Conservation (phyloP, 2,888 invertebrate genomes). For the Agonopterix heracliana region DNA sequence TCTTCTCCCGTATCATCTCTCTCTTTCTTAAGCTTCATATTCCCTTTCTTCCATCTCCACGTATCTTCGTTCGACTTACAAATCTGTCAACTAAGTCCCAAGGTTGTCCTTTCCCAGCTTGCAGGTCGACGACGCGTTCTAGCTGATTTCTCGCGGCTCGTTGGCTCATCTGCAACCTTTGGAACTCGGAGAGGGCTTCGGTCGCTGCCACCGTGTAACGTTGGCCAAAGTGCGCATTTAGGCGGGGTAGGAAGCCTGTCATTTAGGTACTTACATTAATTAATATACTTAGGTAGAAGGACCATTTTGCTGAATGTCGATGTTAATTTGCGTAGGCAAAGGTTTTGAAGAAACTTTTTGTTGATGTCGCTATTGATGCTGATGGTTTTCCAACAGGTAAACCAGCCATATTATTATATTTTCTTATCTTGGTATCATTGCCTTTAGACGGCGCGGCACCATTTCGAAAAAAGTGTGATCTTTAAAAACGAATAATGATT, state of each 20-base stretch:
- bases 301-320: not conserved
- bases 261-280: too few relatives aligned
- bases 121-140: slow-evolving; percentile 75
- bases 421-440: too few relatives aligned
- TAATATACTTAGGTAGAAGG: not conserved
- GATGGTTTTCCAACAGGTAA: too few relatives aligned
- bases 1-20: slow-evolving; percentile 5
- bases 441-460: too few relatives aligned
- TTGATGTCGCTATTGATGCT: not conserved
- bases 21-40: slow-evolving; percentile 5
- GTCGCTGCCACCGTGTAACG: slow-evolving; percentile 83
- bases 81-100: slow-evolving; percentile 78
- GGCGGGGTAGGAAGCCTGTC: slow-evolving; percentile 80
- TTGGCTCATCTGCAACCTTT: slow-evolving; percentile 76
- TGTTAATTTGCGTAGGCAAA: too few relatives aligned
- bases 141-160: slow-evolving; percentile 77
- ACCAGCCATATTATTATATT: too few relatives aligned
- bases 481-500: too few relatives aligned
- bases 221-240: slow-evolving; percentile 81
- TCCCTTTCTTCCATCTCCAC: slow-evolving; percentile 9
- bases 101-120: slow-evolving; percentile 79
- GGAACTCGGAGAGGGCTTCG: slow-evolving; percentile 84
- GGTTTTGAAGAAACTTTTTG: too few relatives aligned
- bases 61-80: slow-evolving; percentile 50
- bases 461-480: too few relatives aligned